phyloP scores from a whole-genome alignment of 2,113 vertebrate genomes.

The Macaca fascicularis region T2T-MFA8v1.1 NC_088387.1:84074001-84074500 shows the following conservation, averaged over 20 bases:
- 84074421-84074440: background rate
- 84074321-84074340: background rate
- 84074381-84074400: background rate
- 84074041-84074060: background rate
- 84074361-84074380: background rate
- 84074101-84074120: background rate
- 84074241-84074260: background rate
- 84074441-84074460: background rate
- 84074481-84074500: background rate
- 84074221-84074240: background rate
- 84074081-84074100: background rate
- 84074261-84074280: background rate
- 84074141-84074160: background rate
- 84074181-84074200: background rate
- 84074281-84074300: background rate
- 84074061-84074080: background rate
- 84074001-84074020: background rate
- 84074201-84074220: background rate
- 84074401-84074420: background rate
- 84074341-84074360: background rate
- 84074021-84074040: background rate
- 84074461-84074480: background rate
- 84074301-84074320: background rate
- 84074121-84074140: background rate
- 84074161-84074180: background rate